Conservation (phyloP, 2,888 invertebrate genomes). For the Agrypnus murinus region DNA sequence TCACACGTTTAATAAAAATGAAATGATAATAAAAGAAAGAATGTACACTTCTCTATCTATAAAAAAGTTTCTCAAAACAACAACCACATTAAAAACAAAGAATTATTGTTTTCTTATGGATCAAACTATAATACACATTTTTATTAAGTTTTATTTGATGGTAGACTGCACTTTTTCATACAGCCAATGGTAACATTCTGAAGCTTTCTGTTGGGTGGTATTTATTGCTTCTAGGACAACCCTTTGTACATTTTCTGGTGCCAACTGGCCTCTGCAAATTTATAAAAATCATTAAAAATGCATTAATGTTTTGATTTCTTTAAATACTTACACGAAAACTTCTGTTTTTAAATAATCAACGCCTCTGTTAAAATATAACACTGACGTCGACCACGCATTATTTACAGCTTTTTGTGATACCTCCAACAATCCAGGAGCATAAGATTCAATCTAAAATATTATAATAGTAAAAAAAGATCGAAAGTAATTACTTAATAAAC, state of each 20-base stretch:
- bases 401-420: conserved; percentile 73
- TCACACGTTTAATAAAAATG: too few relatives aligned
- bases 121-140: not conserved
- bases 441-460: conserved; percentile 77
- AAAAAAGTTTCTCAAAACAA: too few relatives aligned
- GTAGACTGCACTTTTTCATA: conserved; percentile 83
- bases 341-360: conserved; percentile 81
- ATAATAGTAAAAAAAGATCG: conserved; percentile 39
- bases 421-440: conserved; percentile 82
- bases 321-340: conserved; percentile 90
- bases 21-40: too few relatives aligned
- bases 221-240: conserved; percentile 80
- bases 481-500: too few relatives aligned
- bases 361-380: conserved; percentile 73
- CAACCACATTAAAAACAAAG: too few relatives aligned
- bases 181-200: conserved; percentile 83
- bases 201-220: conserved; percentile 79
- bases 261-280: conserved; percentile 80
- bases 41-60: too few relatives aligned
- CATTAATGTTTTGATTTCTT: conserved; percentile 1
- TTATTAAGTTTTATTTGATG: conserved; percentile 60
- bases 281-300: too few relatives aligned
- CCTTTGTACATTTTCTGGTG: conserved; percentile 84
- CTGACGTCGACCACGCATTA: conserved; percentile 72
- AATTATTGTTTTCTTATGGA: too few relatives aligned